Percentiles rank a stretch among this genome's conserved stretches.
Conservation (phyloP, 2,113 vertebrate species). For the Suncus etruscus region DNA sequence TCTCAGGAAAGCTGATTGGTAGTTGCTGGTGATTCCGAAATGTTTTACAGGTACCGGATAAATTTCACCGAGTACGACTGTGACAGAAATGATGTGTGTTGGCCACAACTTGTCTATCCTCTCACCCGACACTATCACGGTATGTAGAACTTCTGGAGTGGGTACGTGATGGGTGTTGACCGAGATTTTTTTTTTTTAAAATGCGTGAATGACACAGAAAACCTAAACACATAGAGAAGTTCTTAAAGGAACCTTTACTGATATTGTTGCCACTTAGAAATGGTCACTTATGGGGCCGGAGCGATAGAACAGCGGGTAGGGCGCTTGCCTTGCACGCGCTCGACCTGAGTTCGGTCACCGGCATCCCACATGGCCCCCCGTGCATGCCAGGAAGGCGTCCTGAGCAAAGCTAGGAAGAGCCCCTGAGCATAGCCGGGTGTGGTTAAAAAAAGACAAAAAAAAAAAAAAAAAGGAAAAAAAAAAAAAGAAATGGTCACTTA, state of each 20-base stretch:
- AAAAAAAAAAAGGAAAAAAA: too few species aligned
- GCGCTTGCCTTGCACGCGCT: too few species aligned
- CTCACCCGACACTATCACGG: conserved; percentile 94
- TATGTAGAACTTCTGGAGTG: conserved; percentile 73
- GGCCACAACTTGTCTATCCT: conserved; percentile 95
- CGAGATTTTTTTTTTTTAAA: not conserved
- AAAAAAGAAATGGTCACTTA: not conserved
- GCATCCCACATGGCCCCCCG: too few species aligned
- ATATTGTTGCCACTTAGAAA: not conserved
- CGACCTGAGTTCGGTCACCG: too few species aligned
- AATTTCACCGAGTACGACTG: conserved; percentile 97
- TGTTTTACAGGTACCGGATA: conserved; percentile 91
- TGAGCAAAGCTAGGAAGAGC: too few species aligned
- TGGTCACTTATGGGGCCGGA: not conserved
- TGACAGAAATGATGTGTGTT: conserved; percentile 94
- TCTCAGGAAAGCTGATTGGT: not conserved
- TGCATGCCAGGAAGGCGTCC: too few species aligned
- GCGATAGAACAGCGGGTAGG: too few species aligned
- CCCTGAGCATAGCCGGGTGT: too few species aligned
- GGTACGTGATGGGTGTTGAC: not conserved
- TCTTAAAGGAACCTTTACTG: not conserved
- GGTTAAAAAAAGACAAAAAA: too few species aligned
- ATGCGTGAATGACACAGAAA: not conserved
- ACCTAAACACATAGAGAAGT: not conserved
- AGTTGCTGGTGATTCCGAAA: not conserved